Conservation (phyloP, 2,888 invertebrate genomes). For the Cremastinae sp. region DNA sequence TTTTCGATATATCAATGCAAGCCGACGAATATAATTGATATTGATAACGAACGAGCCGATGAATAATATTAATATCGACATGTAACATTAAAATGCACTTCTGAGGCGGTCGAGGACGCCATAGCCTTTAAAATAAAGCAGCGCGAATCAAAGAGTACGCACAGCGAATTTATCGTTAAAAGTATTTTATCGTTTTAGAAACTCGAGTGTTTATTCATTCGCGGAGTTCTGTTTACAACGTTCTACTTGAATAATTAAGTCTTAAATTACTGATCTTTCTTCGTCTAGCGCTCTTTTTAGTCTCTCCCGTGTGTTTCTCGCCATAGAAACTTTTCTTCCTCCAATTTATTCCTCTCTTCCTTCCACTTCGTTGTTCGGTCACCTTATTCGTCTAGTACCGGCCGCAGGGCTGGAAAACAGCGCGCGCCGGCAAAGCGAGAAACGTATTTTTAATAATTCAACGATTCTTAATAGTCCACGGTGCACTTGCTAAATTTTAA, state of each 20-base stretch:
- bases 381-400: constrained; percentile 4
- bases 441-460: constrained; percentile 50
- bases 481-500: constrained; percentile 37
- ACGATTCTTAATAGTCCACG: constrained; percentile 45
- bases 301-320: constrained; percentile 34
- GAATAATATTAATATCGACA: too few species aligned
- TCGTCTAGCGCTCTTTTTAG: constrained; percentile 30
- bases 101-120: too few species aligned
- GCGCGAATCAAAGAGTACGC: too few species aligned
- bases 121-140: too few species aligned
- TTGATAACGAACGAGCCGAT: too few species aligned
- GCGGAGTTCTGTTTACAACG: constrained; percentile 25
- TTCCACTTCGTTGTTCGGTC: constrained; percentile 1
- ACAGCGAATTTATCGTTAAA: too few species aligned
- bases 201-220: constrained; percentile 8
- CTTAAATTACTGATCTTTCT: constrained; percentile 53
- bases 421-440: constrained; percentile 27
- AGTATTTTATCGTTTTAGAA: too few species aligned
- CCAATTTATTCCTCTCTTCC: constrained; percentile 5
- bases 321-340: neutral
- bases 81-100: too few species aligned
- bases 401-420: constrained; percentile 14
- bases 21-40: too few species aligned
- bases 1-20: too few species aligned
- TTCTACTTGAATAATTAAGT: constrained; percentile 57